These are phyloP conservation scores for Lithophane semibrunnea DNA, from an alignment of 2,888 invertebrate genomes.

Conservation along the genomic window DNA sequence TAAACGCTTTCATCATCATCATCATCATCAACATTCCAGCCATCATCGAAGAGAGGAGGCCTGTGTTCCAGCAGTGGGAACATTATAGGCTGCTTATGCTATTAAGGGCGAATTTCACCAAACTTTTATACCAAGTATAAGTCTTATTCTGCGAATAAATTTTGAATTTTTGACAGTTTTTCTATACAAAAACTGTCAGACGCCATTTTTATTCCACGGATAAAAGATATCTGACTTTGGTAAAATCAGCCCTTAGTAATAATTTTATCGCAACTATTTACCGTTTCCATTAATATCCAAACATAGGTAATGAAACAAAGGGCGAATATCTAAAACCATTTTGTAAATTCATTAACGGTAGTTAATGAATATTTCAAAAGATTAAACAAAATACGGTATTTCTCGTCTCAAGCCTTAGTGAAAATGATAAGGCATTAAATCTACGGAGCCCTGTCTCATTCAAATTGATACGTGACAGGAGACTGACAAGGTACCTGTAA, in stretches of 20 bases:
- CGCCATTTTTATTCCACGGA: too few relatives aligned
- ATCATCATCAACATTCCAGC: not conserved
- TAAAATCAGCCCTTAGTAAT: too few relatives aligned
- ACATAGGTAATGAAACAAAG: conserved; percentile 56
- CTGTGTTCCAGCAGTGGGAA: too few relatives aligned
- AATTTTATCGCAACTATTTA: not conserved
- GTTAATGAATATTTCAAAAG: conserved; percentile 72
- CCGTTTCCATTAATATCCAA: conserved; percentile 28
- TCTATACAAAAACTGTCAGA: too few relatives aligned
- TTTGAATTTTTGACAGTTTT: too few relatives aligned
- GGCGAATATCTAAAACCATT: conserved; percentile 53
- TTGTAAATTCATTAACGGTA: conserved; percentile 66
- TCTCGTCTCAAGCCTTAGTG: conserved; percentile 52
- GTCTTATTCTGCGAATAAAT: too few relatives aligned
- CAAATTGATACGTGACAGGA: conserved; percentile 49
- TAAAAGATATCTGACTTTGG: too few relatives aligned
- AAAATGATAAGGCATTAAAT: conserved; percentile 63
- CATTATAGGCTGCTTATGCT: not conserved
- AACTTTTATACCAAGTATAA: too few relatives aligned
- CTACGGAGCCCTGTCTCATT: conserved; percentile 37
- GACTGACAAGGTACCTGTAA: conserved; percentile 17
- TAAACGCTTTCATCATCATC: not conserved
- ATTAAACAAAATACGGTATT: conserved; percentile 71
- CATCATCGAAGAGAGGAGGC: not conserved
- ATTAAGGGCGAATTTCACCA: too few relatives aligned